A percentile compares a stretch with the other conserved stretches of the same genome.
These are phyloP conservation scores for Choloepus hoffmanni DNA, from an alignment of 2,113 vertebrate species.

Conservation along the genomic window DNA sequence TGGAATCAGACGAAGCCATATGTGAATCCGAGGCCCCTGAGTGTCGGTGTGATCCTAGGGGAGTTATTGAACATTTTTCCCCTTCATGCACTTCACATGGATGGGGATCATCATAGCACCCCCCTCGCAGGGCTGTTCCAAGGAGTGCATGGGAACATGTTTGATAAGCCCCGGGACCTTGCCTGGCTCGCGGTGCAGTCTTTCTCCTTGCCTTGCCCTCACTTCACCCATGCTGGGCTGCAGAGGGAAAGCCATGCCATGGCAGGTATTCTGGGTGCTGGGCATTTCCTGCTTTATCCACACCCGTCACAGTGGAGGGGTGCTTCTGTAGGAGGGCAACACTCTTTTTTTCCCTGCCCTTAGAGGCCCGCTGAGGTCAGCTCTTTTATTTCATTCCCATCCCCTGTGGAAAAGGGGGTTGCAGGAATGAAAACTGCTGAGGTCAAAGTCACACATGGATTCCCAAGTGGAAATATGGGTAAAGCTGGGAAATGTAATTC, in stretches of 20 bases:
- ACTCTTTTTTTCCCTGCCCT: not conserved
- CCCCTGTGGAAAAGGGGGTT: not conserved
- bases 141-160: not conserved
- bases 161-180: not conserved
- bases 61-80: not conserved
- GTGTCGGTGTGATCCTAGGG: not conserved
- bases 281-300: not conserved
- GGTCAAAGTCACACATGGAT: not conserved
- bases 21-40: not conserved
- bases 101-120: fast-evolving
- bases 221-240: not conserved
- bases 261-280: not conserved
- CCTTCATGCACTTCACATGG: not conserved
- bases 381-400: not conserved
- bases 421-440: not conserved
- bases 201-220: not conserved
- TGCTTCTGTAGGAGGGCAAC: not conserved
- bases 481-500: not conserved
- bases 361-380: not conserved
- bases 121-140: fast-evolving
- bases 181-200: not conserved
- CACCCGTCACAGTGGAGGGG: not conserved
- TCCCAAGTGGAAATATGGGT: not conserved
- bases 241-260: not conserved
- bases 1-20: not conserved